phyloP scores from a whole-genome alignment of 2,797 vertebrate species.

The Typhlichthys eigenmanni region DNA sequence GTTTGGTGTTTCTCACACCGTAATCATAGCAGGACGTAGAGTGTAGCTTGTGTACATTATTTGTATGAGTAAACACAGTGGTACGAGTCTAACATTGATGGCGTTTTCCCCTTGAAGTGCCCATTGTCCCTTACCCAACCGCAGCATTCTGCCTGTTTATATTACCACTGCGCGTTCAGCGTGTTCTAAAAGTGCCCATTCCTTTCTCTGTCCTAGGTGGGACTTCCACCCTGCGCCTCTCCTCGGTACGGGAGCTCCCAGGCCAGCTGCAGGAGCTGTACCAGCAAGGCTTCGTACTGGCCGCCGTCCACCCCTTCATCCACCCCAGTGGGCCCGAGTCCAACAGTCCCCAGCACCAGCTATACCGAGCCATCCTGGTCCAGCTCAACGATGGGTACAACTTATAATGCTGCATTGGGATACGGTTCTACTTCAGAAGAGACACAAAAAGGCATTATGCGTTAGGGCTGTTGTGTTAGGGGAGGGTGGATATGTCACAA shows the following conservation, averaged over 20 bases:
- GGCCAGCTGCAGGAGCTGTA: slow-evolving; percentile 92
- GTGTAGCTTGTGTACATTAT: too few relatives aligned
- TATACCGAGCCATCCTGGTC: slow-evolving; percentile 93
- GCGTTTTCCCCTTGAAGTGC: too few relatives aligned
- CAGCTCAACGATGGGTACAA: slow-evolving; percentile 88
- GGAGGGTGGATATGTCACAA: too few relatives aligned
- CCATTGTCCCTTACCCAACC: too few relatives aligned
- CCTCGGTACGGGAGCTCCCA: slow-evolving; percentile 90
- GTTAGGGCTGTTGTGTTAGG: too few relatives aligned
- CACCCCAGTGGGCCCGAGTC: slow-evolving; percentile 84
- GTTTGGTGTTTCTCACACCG: neutral
- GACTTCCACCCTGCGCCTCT: slow-evolving; percentile 87
- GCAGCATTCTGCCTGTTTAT: neutral
- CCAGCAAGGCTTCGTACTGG: slow-evolving; percentile 92
- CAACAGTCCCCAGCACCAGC: slow-evolving; percentile 86
- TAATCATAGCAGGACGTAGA: slow-evolving; percentile 3
- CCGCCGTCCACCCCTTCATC: slow-evolving; percentile 91
- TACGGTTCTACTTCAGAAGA: neutral
- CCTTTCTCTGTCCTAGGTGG: slow-evolving; percentile 69
- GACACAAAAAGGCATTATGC: too few relatives aligned
- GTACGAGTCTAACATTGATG: too few relatives aligned
- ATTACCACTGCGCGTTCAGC: too few relatives aligned
- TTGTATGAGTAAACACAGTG: too few relatives aligned
- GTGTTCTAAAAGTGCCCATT: neutral
- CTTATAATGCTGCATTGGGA: neutral